Conservation (phyloP, 2,113 vertebrate species). For the Rhinoderma darwinii region DNA sequence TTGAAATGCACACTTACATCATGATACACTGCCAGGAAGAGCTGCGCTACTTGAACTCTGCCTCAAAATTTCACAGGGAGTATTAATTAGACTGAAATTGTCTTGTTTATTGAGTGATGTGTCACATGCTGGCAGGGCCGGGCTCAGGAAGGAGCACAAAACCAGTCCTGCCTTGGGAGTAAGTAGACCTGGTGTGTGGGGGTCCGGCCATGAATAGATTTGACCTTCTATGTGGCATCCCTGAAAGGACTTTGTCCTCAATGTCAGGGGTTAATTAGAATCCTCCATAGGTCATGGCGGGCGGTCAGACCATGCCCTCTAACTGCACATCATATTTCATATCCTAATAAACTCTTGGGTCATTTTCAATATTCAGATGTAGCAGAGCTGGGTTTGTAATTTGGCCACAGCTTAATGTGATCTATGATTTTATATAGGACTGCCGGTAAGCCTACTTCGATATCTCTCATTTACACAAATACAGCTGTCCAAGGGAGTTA, state of each 20-base stretch:
- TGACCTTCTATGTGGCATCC: not conserved
- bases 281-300: not conserved
- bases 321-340: not conserved
- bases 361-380: not conserved
- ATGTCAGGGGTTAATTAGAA: not conserved
- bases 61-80: constrained; percentile 40
- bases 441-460: not conserved
- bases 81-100: constrained; percentile 44
- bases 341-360: not conserved
- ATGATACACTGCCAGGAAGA: constrained; percentile 34
- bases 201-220: not conserved
- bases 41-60: constrained; percentile 21
- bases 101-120: constrained; percentile 30
- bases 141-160: not conserved
- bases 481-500: not conserved
- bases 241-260: not conserved
- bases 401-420: not conserved
- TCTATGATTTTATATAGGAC: no score
- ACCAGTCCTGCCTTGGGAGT: not conserved
- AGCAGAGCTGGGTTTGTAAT: no score
- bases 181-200: not conserved
- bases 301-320: not conserved
- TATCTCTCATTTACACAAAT: not conserved
- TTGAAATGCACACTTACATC: constrained; percentile 30
- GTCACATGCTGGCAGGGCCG: constrained; percentile 3